Base-by-base conservation (phyloP, 2,113 vertebrate species). In the Fulmarus glacialis region DNA sequence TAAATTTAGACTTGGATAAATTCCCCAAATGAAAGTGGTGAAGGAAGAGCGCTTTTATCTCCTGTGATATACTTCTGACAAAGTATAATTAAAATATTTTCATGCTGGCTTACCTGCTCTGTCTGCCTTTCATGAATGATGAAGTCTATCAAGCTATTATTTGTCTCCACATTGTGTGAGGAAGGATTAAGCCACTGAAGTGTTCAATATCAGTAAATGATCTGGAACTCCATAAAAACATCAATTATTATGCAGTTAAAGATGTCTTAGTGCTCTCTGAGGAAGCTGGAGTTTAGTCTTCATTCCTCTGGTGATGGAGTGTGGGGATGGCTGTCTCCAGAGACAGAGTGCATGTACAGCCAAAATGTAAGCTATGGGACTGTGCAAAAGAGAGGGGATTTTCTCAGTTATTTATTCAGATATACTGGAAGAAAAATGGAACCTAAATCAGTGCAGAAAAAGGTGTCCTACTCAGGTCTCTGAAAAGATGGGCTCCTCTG, bases 61-160 rank as follows among this genome's bases (percentile, higher is more conserved):
- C 26, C 43, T 30, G 7, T 73, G 70, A 87, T 64, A 87, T 38
- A 82, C 50, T 93, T 95, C 71, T 78, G 87, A 82, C 72, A 89
- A 93, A 85, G 24, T 74, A 89, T 95, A 97, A 96, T 96, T 95
- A 97, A 95, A 92, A 91, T 91, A 90, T 94, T 96, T 97, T 97
- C 93, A 82, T 83, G 84, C 66, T 96, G 88, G 48, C 38, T 92
- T 91, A 67, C 70, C 55, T 86, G 23, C 53, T 95, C 87, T 77
- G 45, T 43, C 62, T 97, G 73, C 66, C 84, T 87, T 66, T 86
- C 62, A 63, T 47, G 71, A 71, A 47, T 67, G 77, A 91, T 91
- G 71, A 90, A 79, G 40, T 64, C 63, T 77, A 93, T 82, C 52
- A 83, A 95, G 64, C 62, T 84, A 88, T 80, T 86, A 50, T 86